Evolutionary conservation across 2,888 invertebrate species (phyloP).

Genomic region (Allophyes oxyacanthae): DNA sequence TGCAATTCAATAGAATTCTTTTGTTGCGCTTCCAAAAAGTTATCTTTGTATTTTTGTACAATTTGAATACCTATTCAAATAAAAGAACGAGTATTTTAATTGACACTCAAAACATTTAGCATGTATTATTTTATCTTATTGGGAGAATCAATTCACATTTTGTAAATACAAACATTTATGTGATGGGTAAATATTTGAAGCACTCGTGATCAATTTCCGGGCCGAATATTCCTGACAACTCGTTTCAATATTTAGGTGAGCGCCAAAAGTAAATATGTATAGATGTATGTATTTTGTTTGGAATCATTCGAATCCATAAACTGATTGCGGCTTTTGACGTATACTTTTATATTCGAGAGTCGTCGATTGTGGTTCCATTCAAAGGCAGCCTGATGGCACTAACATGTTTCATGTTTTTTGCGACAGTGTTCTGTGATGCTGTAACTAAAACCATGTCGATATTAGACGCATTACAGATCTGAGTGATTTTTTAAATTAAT

Average conservation of each 20-base stretch:
- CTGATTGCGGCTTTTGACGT: constrained; percentile 49
- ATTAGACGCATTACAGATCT: too few relatives aligned
- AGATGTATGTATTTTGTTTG: constrained; percentile 51
- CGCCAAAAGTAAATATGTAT: constrained; percentile 52
- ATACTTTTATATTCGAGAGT: constrained; percentile 17
- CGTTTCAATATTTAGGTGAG: constrained; percentile 60
- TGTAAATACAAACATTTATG: constrained; percentile 45
- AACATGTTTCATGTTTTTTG: constrained; percentile 24
- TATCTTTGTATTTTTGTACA: too few relatives aligned
- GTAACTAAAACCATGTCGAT: constrained; percentile 8
- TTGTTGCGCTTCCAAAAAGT: too few relatives aligned
- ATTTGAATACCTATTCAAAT: not conserved
- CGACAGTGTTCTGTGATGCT: constrained; percentile 2
- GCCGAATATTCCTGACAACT: constrained; percentile 55
- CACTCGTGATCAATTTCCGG: constrained; percentile 64
- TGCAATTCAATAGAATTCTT: too few relatives aligned
- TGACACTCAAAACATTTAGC: not conserved
- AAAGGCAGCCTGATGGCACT: constrained; percentile 17
- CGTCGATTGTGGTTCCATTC: constrained; percentile 7
- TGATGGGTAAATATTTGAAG: constrained; percentile 46
- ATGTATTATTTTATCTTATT: constrained; percentile 21
- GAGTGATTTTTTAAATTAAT: too few relatives aligned
- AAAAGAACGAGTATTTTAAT: constrained; percentile 1
- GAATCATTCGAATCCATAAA: constrained; percentile 46
- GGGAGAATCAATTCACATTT: constrained; percentile 27